A percentile compares a stretch with the other conserved stretches of the same genome.
Evolutionary conservation across 2,113 vertebrate species (phyloP).

Genomic region (Nycticebus coucang): DNA sequence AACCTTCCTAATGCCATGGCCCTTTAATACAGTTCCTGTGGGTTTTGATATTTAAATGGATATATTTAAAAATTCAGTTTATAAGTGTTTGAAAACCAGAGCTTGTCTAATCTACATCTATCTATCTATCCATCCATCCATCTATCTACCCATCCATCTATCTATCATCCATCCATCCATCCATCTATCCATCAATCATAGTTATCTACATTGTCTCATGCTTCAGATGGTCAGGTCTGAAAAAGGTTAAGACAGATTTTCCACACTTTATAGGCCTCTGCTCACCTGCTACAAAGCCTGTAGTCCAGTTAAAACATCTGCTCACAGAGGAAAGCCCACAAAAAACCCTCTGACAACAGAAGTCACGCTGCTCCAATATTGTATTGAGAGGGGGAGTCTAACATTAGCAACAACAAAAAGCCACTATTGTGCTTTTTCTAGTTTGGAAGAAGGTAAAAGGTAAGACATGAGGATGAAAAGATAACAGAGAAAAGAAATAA

Average conservation of each 20-base stretch:
- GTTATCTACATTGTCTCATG: neutral
- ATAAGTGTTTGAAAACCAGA: neutral
- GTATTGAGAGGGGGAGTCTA: neutral
- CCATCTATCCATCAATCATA: too few relatives aligned
- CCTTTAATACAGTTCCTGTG: too few relatives aligned
- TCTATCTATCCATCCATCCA: too few relatives aligned
- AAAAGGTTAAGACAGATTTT: neutral
- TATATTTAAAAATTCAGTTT: neutral
- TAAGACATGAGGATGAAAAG: neutral
- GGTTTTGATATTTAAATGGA: too few relatives aligned
- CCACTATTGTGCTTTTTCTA: neutral
- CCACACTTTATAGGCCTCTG: neutral
- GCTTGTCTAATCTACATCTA: neutral
- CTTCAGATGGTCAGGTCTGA: neutral
- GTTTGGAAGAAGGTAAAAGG: neutral
- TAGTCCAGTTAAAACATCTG: neutral
- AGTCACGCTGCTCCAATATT: neutral
- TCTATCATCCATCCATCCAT: too few relatives aligned
- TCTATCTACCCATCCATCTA: too few relatives aligned
- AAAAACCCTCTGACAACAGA: neutral
- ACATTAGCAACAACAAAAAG: neutral
- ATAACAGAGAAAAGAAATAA: slow-evolving; percentile 2
- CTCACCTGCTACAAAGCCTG: neutral
- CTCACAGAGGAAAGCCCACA: too few relatives aligned
- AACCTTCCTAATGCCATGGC: too few relatives aligned